Conservation (phyloP, 2,888 invertebrate species). For the Alviniconcha strummeri region DNA sequence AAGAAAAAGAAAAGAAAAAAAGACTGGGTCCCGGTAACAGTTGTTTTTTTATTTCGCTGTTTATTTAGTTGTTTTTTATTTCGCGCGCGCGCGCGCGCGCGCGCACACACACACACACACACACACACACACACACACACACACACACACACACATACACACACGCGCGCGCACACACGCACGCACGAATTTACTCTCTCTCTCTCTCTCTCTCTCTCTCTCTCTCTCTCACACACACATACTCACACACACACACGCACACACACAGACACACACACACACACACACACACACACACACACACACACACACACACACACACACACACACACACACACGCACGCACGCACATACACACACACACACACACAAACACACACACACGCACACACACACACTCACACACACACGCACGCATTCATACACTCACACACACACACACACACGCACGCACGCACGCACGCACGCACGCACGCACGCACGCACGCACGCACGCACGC, state of each 20-base stretch:
- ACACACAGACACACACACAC: neutral
- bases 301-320: neutral
- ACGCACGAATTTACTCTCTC: too few relatives aligned
- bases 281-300: neutral
- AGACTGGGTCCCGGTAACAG: neutral
- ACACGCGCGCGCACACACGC: too few relatives aligned
- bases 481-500: neutral
- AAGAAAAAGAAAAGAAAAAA: too few relatives aligned
- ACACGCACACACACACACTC: too few relatives aligned
- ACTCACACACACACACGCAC: neutral
- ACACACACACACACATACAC: neutral
- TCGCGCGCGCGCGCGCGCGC: neutral
- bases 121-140: neutral
- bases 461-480: neutral
- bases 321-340: too few relatives aligned
- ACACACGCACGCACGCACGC: neutral
- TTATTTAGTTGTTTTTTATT: neutral
- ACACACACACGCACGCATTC: too few relatives aligned
- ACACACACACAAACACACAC: too few relatives aligned
- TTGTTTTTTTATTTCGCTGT: neutral
- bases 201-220: too few relatives aligned
- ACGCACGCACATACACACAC: too few relatives aligned
- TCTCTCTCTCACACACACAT: neutral
- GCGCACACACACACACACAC: neutral
- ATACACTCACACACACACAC: too few relatives aligned